These are phyloP conservation scores for Forficula auricularia DNA, from an alignment of 1,140 invertebrate genomes.

Conservation along the genomic window DNA sequence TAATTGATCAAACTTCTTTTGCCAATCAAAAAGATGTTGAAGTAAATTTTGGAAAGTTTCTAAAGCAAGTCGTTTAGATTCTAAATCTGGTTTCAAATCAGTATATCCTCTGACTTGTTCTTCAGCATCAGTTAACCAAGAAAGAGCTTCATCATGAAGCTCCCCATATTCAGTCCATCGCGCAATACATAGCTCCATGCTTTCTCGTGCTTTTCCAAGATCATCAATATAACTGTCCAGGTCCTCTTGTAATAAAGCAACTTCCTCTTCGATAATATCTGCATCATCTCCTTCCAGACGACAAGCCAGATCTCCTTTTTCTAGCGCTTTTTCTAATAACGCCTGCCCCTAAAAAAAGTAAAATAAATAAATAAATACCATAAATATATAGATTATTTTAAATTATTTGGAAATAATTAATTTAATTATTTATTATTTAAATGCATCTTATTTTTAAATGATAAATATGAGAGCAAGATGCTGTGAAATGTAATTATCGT, in stretches of 20 bases:
- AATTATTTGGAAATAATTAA: no score
- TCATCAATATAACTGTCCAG: slow-evolving; percentile 52
- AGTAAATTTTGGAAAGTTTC: no score
- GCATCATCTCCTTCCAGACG: slow-evolving; percentile 65
- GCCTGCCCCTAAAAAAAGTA: slow-evolving; percentile 28
- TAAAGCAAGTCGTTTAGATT: no score
- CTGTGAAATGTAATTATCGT: no score
- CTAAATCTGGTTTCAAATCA: no score
- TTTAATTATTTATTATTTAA: no score
- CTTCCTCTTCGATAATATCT: slow-evolving; percentile 80
- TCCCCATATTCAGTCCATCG: slow-evolving; percentile 94
- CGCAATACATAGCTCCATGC: slow-evolving; percentile 69
- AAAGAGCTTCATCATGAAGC: slow-evolving; percentile 70
- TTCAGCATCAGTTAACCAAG: slow-evolving; percentile 47
- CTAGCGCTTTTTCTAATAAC: slow-evolving; percentile 63
- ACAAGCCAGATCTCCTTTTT: slow-evolving; percentile 65
- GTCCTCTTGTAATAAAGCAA: slow-evolving; percentile 71
- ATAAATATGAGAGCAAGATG: no score
- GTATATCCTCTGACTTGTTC: no score
- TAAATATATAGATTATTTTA: no score
- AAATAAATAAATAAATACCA: no score
- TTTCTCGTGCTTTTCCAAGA: no score
- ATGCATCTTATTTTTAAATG: no score
- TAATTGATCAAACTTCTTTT: slow-evolving; percentile 75
- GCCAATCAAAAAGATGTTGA: slow-evolving; percentile 84